Conservation (phyloP, 2,113 vertebrate genomes). For the Falco punctatus region DNA sequence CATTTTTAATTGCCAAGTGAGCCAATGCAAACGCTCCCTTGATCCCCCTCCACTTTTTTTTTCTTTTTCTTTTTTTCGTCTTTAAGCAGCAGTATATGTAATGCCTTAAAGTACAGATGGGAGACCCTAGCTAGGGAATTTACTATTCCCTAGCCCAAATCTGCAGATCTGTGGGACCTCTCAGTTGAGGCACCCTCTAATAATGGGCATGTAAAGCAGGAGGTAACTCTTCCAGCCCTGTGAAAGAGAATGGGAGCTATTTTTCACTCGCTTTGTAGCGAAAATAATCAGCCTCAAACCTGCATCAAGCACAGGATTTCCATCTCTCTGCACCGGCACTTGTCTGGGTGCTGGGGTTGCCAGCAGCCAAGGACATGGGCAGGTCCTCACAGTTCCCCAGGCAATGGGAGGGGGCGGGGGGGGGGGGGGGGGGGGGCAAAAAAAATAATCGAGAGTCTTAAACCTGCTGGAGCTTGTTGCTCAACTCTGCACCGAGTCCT, state of each 20-base stretch:
- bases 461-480: background rate
- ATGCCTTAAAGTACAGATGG: background rate
- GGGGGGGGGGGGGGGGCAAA: background rate
- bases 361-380: background rate
- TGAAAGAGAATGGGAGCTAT: background rate
- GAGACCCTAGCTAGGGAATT: background rate
- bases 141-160: background rate
- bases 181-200: background rate
- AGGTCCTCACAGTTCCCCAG: background rate
- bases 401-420: background rate
- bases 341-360: accelerated
- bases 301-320: background rate
- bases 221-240: background rate
- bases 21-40: background rate
- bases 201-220: background rate
- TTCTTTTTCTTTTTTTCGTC: background rate
- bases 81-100: background rate
- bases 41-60: background rate
- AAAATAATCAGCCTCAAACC: background rate
- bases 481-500: background rate
- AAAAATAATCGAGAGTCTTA: background rate
- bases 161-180: background rate
- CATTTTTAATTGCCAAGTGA: conserved; percentile 32
- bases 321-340: background rate
- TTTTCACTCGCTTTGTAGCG: background rate